Evolutionary conservation across 2,888 invertebrate species (phyloP).

Genomic region (Adelognathus sp.): DNA sequence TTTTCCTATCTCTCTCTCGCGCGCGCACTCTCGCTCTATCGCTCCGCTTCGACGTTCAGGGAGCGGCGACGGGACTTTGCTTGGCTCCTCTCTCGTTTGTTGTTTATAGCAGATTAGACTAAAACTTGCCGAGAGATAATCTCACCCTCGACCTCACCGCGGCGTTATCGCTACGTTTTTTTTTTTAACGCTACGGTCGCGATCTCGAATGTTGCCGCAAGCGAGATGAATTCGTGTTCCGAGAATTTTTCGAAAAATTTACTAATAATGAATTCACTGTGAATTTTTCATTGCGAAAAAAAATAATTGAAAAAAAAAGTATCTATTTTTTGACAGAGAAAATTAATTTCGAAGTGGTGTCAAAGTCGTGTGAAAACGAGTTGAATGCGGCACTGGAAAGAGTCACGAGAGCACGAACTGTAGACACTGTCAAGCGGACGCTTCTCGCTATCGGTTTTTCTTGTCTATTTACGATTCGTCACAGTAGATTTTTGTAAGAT

Average conservation of each 20-base stretch:
- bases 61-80: slow-evolving; percentile 61
- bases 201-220: no score
- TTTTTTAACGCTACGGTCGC: not conserved
- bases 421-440: slow-evolving; percentile 22
- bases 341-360: no score
- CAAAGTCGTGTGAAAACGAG: no score
- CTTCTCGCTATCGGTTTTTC: not conserved
- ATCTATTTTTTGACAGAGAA: no score
- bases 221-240: not conserved
- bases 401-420: not conserved
- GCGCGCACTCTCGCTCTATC: no score
- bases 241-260: no score
- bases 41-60: no score
- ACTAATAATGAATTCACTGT: no score
- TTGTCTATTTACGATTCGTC: not conserved
- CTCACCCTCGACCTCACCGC: not conserved
- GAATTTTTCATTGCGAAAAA: no score
- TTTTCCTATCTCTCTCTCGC: slow-evolving; percentile 51
- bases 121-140: slow-evolving; percentile 44
- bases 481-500: not conserved
- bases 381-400: not conserved
- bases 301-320: no score
- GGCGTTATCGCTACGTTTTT: slow-evolving; percentile 2
- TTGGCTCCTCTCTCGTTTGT: slow-evolving; percentile 49
- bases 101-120: slow-evolving; percentile 58